Conservation (phyloP, 2,113 vertebrate species). For the Pantherophis guttatus region DNA sequence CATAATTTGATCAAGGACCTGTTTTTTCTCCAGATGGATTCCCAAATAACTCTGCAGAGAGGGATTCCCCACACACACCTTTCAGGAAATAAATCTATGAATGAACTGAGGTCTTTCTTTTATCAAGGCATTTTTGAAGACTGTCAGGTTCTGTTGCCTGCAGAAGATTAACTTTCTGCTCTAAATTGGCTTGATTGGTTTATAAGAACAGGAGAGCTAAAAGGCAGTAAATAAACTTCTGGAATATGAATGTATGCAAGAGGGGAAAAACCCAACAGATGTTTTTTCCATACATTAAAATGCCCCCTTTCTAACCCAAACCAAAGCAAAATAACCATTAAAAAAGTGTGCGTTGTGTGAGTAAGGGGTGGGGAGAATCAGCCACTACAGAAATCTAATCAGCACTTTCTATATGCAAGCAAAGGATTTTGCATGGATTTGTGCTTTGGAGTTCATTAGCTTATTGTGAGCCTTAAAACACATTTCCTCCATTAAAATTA, state of each 20-base stretch:
- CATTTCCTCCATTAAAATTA: conserved; percentile 71
- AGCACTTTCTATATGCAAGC: conserved; percentile 58
- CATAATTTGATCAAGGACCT: neutral
- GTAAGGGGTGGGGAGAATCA: conserved; percentile 36
- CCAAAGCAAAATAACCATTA: neutral
- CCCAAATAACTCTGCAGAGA: conserved; percentile 30
- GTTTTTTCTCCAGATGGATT: neutral
- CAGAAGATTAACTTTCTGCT: neutral
- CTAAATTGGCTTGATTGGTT: conserved; percentile 45
- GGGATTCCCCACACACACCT: neutral
- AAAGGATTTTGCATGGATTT: conserved; percentile 69
- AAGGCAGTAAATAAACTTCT: conserved; percentile 57
- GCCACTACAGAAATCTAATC: conserved; percentile 63
- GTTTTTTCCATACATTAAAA: neutral
- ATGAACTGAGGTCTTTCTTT: neutral
- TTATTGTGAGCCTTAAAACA: conserved; percentile 70
- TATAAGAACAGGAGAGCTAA: conserved; percentile 46
- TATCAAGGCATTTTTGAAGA: neutral
- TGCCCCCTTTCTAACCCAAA: neutral
- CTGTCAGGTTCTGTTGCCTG: neutral
- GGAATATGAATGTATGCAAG: conserved; percentile 13
- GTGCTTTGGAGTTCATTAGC: conserved; percentile 70
- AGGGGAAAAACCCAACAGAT: neutral
- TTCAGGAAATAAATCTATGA: conserved; percentile 23
- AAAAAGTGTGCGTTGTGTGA: neutral